phyloP scores from a whole-genome alignment of 2,888 invertebrate genomes.

The Serrognathus titanus region DNA sequence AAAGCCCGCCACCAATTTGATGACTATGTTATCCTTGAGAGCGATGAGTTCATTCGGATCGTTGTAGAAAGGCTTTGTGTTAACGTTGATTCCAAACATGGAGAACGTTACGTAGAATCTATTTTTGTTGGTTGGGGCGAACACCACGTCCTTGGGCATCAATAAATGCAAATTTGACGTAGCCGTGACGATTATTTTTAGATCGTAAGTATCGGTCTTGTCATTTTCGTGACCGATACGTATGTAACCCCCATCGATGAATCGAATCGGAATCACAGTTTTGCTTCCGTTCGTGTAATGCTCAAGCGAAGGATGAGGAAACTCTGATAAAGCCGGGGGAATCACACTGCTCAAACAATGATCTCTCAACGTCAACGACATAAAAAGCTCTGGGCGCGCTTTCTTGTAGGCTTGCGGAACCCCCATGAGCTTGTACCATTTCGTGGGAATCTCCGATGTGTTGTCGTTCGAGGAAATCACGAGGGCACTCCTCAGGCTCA shows the following conservation, averaged over 20 bases:
- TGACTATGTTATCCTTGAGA: conserved; percentile 43
- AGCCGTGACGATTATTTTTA: conserved; percentile 56
- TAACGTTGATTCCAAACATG: conserved; percentile 42
- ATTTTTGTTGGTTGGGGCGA: conserved; percentile 32
- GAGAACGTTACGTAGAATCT: conserved; percentile 40
- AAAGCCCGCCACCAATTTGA: conserved; percentile 34
- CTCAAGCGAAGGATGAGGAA: conserved; percentile 5
- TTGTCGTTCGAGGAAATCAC: conserved; percentile 58
- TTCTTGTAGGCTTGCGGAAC: conserved; percentile 56
- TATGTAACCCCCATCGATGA: conserved; percentile 56
- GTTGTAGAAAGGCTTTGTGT: conserved; percentile 41
- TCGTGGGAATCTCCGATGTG: conserved; percentile 52
- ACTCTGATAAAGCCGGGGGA: conserved; percentile 17
- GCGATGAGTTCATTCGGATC: conserved; percentile 37
- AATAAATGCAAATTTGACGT: conserved; percentile 58
- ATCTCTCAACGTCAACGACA: conserved; percentile 60
- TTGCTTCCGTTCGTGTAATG: conserved; percentile 31
- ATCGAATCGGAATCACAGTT: conserved; percentile 41
- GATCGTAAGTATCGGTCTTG: conserved; percentile 48
- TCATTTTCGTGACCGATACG: conserved; percentile 51
- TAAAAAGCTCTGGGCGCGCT: conserved; percentile 59
- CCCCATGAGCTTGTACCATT: conserved; percentile 63
- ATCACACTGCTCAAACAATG: conserved; percentile 35
- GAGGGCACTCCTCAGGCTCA: conserved; percentile 68
- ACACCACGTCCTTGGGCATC: conserved; percentile 42